Evolutionary conservation across 1,140 invertebrate species (phyloP), one percentile per base, ranked within the genome.

Genomic region (Neoseiulus cucumeris): DNA sequence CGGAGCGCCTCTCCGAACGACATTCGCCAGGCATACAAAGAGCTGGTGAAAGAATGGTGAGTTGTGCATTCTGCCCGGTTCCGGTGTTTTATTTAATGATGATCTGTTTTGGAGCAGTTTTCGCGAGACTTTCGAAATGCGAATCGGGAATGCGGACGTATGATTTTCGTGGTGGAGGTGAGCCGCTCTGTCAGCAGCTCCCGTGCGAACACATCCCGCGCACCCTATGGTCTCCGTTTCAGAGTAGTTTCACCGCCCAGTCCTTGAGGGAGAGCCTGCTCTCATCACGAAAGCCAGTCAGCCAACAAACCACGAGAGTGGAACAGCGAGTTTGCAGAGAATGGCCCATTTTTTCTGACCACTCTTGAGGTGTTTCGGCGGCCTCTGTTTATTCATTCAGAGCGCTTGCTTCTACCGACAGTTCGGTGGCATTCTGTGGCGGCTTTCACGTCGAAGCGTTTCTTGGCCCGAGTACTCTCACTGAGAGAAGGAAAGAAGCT

Each of bases 11-110:
- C 82, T 14, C 71, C 83, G 7, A 80, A 83, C 69, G 88, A 94
- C 71, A 91, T 96, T 66, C 82, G 87, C 70, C 85, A 86, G 73
- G 87, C 89, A 0, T 96, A 94, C 72, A 91, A 89, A 73, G 82
- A 85, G 72, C 76, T 91, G 67, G 91, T 86, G 1, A 89, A 87
- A 77, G 85, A 90, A 83, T 93, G 88, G 88, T 89, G 44, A 59
- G 12, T 33, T 55, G 64, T 51, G 30, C 45, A 66, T 39, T 64
- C 64, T 66, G 7, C 64, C 55, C 65, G 20, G 41, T 51, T 68
- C 29, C 67, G 65, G 67, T 25, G 67, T 66, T 33, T 28, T 47
- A 44, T 65, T 45, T 64, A 44, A 44, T 67, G 44, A 14, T 20
- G 33, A 39, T 39, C 4, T 39, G 33, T 9, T 9, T 39, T 39